Conservation (phyloP, 2,113 vertebrate genomes). For the Mobula birostris region DNA sequence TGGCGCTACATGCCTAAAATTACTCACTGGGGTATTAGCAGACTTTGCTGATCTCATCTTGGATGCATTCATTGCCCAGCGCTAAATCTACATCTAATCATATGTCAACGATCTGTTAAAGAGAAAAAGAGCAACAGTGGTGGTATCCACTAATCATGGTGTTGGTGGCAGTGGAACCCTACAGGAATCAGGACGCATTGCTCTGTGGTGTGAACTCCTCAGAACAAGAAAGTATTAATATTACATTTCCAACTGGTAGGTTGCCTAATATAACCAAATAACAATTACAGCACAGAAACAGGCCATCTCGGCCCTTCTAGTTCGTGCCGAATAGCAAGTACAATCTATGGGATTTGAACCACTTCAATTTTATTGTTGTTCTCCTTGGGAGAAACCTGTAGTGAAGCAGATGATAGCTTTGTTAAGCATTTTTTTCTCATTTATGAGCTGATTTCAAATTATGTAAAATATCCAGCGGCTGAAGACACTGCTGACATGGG, state of each 20-base stretch:
- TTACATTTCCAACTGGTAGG: too few species aligned
- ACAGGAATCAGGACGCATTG: neutral
- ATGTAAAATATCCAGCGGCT: neutral
- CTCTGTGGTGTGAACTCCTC: neutral
- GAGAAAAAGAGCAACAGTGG: neutral
- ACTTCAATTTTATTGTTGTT: neutral
- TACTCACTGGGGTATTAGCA: neutral
- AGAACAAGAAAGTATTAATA: neutral
- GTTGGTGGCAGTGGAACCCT: neutral
- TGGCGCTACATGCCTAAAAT: too few species aligned
- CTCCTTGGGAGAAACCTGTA: neutral
- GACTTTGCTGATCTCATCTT: neutral
- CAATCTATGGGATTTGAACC: too few species aligned
- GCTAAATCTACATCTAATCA: neutral
- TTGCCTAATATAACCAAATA: too few species aligned
- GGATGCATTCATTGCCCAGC: neutral
- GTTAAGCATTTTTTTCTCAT: neutral
- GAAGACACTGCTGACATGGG: neutral
- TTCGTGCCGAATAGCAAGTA: neutral
- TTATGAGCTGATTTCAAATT: constrained; percentile 15
- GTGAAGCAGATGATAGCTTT: neutral
- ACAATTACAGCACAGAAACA: too few species aligned
- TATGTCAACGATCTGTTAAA: neutral
- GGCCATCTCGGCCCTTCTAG: too few species aligned
- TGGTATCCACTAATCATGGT: neutral